Evolutionary conservation across 2,888 invertebrate species (phyloP).

Genomic region (Deroplatys truncata): DNA sequence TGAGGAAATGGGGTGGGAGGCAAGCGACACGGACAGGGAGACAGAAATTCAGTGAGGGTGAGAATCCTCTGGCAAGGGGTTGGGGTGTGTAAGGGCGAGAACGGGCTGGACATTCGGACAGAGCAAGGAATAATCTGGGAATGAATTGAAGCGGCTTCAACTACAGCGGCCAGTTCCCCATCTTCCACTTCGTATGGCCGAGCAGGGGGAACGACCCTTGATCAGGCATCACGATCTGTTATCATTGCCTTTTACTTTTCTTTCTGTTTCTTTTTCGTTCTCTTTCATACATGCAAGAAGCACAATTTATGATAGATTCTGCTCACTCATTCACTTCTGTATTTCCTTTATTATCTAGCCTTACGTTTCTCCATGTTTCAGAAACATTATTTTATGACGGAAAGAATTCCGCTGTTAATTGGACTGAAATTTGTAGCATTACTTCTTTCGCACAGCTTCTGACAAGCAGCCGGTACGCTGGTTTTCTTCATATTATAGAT

Average conservation of each 20-base stretch:
- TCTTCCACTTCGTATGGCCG: neutral
- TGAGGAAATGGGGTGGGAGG: neutral
- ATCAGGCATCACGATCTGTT: neutral
- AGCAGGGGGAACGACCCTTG: neutral
- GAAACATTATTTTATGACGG: too few relatives aligned
- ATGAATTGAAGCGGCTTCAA: neutral
- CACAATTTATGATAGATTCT: too few relatives aligned
- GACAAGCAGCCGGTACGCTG: too few relatives aligned
- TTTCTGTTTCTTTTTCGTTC: neutral
- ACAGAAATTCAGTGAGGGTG: neutral
- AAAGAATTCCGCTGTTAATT: too few relatives aligned
- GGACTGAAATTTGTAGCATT: too few relatives aligned
- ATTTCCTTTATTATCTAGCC: neutral
- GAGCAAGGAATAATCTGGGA: slow-evolving; percentile 1
- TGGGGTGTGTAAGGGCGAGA: neutral
- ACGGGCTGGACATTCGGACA: neutral
- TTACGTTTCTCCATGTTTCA: too few relatives aligned
- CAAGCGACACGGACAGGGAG: neutral
- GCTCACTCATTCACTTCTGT: neutral
- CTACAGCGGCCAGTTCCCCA: neutral
- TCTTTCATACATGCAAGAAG: neutral
- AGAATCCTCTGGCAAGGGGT: neutral
- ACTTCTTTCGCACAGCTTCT: too few relatives aligned
- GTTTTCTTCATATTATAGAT: too few relatives aligned
- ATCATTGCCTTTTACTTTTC: neutral